Conservation (phyloP, 1,140 invertebrate species). For the Hycleus cichorii region DNA sequence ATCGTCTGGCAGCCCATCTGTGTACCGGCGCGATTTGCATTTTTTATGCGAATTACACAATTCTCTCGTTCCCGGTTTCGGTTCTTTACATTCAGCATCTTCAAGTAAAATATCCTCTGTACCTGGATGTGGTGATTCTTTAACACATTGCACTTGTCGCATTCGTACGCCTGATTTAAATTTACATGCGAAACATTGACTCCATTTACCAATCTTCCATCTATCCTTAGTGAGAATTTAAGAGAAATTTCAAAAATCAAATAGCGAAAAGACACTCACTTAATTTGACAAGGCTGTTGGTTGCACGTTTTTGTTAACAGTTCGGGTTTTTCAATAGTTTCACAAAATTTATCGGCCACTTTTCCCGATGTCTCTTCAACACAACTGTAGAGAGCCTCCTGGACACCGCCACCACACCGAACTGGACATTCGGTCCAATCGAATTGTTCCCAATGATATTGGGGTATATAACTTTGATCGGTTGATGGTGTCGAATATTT, state of each 20-base stretch:
- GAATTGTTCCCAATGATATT: slow-evolving; percentile 46
- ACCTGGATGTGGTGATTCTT: slow-evolving; percentile 37
- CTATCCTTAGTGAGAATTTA: slow-evolving; percentile 22
- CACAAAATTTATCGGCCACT: slow-evolving; percentile 42
- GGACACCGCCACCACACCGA: slow-evolving; percentile 43
- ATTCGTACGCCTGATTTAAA: slow-evolving; percentile 39
- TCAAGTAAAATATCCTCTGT: slow-evolving; percentile 43
- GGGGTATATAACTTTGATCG: slow-evolving; percentile 35
- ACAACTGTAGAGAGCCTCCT: slow-evolving; percentile 41
- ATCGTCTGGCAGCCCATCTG: slow-evolving; percentile 17
- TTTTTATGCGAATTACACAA: slow-evolving; percentile 38
- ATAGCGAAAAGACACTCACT: slow-evolving; percentile 26
- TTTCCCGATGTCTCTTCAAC: slow-evolving; percentile 43
- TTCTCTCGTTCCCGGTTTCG: slow-evolving; percentile 35
- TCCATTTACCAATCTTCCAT: slow-evolving; percentile 48
- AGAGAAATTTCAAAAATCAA: background rate
- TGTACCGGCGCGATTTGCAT: slow-evolving; percentile 33
- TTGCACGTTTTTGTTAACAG: slow-evolving; percentile 42
- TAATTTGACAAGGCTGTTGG: slow-evolving; percentile 40
- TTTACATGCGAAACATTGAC: slow-evolving; percentile 44
- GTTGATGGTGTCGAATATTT: slow-evolving; percentile 37
- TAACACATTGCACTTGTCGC: slow-evolving; percentile 44
- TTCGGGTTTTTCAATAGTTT: slow-evolving; percentile 35
- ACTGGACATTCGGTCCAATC: slow-evolving; percentile 43
- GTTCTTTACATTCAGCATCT: slow-evolving; percentile 39